phyloP scores from a whole-genome alignment of 2,113 vertebrate species.

The Equus quagga region DNA sequence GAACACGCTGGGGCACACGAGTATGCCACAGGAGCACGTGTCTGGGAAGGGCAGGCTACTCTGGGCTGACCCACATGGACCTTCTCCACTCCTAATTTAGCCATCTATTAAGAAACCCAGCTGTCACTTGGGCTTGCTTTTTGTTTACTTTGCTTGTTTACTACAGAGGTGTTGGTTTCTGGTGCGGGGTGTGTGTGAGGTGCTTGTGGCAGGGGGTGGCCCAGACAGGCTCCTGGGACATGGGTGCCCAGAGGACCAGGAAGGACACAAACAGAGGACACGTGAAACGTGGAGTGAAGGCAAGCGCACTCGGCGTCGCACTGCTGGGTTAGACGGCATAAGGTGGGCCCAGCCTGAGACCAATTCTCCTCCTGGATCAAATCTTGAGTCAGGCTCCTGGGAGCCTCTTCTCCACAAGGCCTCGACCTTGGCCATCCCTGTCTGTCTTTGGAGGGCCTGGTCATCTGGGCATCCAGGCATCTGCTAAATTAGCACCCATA shows the following conservation, averaged over 20 bases:
- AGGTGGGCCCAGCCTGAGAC: fast-evolving
- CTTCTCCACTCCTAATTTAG: background rate
- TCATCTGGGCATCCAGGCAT: background rate
- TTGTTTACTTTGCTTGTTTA: background rate
- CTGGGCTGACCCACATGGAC: background rate
- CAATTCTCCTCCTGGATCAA: background rate
- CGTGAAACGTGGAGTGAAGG: too few relatives aligned
- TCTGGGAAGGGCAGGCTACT: background rate
- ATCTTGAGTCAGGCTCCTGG: too few relatives aligned
- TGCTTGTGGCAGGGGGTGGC: background rate
- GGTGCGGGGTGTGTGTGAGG: background rate
- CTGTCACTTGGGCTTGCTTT: background rate
- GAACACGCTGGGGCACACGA: background rate
- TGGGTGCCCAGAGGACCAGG: background rate
- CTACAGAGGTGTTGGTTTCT: background rate
- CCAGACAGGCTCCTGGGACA: background rate
- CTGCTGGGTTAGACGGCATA: too few relatives aligned
- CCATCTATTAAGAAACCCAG: too few relatives aligned
- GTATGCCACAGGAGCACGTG: fast-evolving
- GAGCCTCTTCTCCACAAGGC: background rate
- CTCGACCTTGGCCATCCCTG: too few relatives aligned
- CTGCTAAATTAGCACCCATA: background rate
- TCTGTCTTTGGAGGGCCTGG: background rate
- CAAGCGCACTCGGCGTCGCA: too few relatives aligned
- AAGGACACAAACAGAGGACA: background rate